Evolutionary conservation across 2,797 vertebrate genomes (phyloP).

Genomic region (Huso huso): DNA sequence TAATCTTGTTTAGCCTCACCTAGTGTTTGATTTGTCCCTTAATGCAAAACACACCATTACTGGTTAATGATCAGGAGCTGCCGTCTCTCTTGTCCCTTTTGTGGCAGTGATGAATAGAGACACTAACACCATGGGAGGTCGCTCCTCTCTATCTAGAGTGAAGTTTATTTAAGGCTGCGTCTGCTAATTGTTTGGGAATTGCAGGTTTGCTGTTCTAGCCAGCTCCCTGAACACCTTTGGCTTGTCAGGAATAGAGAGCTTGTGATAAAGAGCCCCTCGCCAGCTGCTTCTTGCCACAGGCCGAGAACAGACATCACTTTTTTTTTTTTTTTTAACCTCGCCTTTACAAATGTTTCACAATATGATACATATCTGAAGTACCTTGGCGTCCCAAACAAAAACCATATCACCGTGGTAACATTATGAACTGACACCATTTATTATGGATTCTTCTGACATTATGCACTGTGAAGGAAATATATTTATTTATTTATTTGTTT

Average conservation of each 20-base stretch:
- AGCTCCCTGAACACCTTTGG: slow-evolving; percentile 13
- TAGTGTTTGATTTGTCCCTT: slow-evolving; percentile 59
- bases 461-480: too few species aligned
- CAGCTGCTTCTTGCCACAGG: too few species aligned
- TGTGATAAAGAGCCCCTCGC: neutral
- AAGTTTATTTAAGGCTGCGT: slow-evolving; percentile 79
- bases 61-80: slow-evolving; percentile 71
- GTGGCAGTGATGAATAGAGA: slow-evolving; percentile 60
- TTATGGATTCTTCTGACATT: too few species aligned
- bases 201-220: slow-evolving; percentile 38
- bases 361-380: too few species aligned
- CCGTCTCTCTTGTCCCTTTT: slow-evolving; percentile 41
- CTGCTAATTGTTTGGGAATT: slow-evolving; percentile 58
- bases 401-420: too few species aligned
- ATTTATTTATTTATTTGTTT: too few species aligned
- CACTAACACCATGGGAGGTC: slow-evolving; percentile 47
- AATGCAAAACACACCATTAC: slow-evolving; percentile 65
- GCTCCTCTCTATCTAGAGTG: slow-evolving; percentile 61
- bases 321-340: too few species aligned
- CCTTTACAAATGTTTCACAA: too few species aligned
- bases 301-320: too few species aligned
- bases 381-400: too few species aligned
- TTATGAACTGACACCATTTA: too few species aligned
- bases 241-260: neutral
- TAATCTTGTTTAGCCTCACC: slow-evolving; percentile 36